Percentiles rank a stretch among this genome's conserved stretches.
phyloP scores from a whole-genome alignment of 2,113 vertebrate species.

The Cottus gobio region DNA sequence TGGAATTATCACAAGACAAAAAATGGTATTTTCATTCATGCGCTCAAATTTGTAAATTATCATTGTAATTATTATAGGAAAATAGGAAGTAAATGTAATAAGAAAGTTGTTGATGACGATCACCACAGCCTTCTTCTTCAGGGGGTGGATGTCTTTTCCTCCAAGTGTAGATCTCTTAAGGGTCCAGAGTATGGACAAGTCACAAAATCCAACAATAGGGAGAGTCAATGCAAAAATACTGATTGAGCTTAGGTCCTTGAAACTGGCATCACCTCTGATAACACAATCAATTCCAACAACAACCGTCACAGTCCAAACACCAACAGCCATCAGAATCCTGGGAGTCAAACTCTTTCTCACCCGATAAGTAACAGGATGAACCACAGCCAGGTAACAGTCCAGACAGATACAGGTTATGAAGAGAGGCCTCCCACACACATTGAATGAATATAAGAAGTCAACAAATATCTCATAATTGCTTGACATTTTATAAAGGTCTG shows the following conservation, averaged over 20 bases:
- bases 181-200: slow-evolving; percentile 21
- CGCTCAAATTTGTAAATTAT: too few relatives aligned
- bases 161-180: slow-evolving; percentile 30
- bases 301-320: slow-evolving; percentile 5
- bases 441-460: neutral
- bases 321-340: slow-evolving; percentile 3
- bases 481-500: accelerated
- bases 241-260: accelerated
- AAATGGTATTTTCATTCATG: accelerated
- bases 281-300: neutral
- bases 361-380: slow-evolving; percentile 43
- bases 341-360: slow-evolving; percentile 19
- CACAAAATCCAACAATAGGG: slow-evolving; percentile 19
- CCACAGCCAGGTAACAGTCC: slow-evolving; percentile 57
- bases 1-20: neutral
- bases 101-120: slow-evolving; percentile 22
- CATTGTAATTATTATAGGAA: slow-evolving; percentile 12
- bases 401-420: slow-evolving; percentile 40
- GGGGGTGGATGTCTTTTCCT: slow-evolving; percentile 17
- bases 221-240: neutral
- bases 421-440: slow-evolving; percentile 35
- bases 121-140: slow-evolving; percentile 44
- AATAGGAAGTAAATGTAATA: slow-evolving; percentile 9
- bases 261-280: accelerated
- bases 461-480: accelerated